Conservation (phyloP, 23 tunicate species). For the Diplosoma virens region DNA sequence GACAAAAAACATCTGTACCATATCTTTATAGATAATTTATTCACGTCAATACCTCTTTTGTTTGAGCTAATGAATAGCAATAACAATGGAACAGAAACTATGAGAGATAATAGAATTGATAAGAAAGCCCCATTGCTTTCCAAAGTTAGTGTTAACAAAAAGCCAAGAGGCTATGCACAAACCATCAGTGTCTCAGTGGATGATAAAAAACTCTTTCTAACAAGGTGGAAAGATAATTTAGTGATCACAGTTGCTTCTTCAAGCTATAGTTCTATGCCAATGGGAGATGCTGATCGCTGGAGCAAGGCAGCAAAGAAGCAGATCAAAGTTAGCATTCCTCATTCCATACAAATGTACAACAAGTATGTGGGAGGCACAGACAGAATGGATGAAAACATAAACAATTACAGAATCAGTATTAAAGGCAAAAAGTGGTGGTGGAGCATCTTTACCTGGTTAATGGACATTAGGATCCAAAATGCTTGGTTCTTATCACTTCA, state of each 20-base stretch:
- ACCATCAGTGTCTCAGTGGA: too few species aligned
- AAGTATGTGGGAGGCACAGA: constrained; percentile 7
- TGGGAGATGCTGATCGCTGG: background rate
- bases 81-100: too few species aligned
- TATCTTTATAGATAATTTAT: too few species aligned
- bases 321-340: background rate
- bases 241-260: background rate
- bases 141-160: too few species aligned
- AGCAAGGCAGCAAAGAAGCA: background rate
- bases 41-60: too few species aligned
- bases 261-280: background rate
- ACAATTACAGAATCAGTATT: constrained; percentile 10
- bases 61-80: too few species aligned
- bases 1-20: too few species aligned
- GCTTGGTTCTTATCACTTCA: background rate
- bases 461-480: constrained; percentile 13
- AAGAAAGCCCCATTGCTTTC: too few species aligned
- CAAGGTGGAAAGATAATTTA: constrained; percentile 7
- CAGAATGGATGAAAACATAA: background rate
- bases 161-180: too few species aligned
- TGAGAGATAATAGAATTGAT: too few species aligned
- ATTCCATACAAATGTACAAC: background rate
- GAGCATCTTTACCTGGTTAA: constrained; percentile 3
- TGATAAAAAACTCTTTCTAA: too few species aligned
- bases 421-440: constrained; percentile 6